A percentile compares a stretch with the other conserved stretches of the same genome.
Evolutionary conservation across 2,113 vertebrate species (phyloP).

Genomic region (Nansenia antarctica): DNA sequence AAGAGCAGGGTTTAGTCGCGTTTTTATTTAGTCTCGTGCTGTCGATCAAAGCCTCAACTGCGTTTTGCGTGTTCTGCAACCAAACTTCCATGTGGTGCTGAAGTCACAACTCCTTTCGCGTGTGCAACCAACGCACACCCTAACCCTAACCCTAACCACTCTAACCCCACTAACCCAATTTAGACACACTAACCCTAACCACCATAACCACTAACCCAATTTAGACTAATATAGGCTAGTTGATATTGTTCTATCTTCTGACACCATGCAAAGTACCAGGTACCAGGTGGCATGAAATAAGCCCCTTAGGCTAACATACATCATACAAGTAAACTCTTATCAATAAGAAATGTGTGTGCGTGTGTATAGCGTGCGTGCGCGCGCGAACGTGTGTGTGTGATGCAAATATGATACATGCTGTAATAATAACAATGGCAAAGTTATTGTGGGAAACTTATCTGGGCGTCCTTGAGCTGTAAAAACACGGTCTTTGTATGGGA

Average conservation of each 20-base stretch:
- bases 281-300: too few relatives aligned
- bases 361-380: not conserved
- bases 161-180: too few relatives aligned
- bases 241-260: too few relatives aligned
- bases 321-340: too few relatives aligned
- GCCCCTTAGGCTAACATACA: too few relatives aligned
- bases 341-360: not conserved
- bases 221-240: too few relatives aligned
- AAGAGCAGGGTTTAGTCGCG: not conserved
- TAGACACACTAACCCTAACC: too few relatives aligned
- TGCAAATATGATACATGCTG: conserved; percentile 3
- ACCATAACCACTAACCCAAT: too few relatives aligned
- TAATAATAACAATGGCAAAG: conserved; percentile 38
- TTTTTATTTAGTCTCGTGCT: too few relatives aligned
- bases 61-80: not conserved
- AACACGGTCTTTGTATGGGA: conserved; percentile 18
- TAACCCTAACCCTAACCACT: too few relatives aligned
- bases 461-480: conserved; percentile 20
- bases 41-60: conserved; percentile 1
- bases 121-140: not conserved
- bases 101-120: conserved; percentile 27
- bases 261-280: too few relatives aligned
- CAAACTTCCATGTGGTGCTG: conserved; percentile 27
- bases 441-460: conserved; percentile 19
- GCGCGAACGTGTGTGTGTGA: not conserved